Evolutionary conservation across 1,140 invertebrate species (phyloP).

Genomic region (Drosophila nigrodunni): DNA sequence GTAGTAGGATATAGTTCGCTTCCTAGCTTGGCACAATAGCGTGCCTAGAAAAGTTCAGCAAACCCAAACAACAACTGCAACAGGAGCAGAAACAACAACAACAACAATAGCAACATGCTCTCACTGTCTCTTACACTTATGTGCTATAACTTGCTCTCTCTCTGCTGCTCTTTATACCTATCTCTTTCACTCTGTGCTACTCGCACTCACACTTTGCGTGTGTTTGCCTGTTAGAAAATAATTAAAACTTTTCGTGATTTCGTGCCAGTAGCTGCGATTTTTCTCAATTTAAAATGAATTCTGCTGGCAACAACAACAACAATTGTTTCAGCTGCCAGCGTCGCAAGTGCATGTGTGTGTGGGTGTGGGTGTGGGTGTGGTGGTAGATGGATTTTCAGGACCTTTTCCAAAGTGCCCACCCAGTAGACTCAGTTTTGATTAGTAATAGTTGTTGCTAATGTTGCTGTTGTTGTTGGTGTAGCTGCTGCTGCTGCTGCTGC

Average conservation of each 20-base stretch:
- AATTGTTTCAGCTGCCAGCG: slow-evolving; percentile 8
- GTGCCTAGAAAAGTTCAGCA: slow-evolving; percentile 56
- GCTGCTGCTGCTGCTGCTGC: slow-evolving; percentile 17
- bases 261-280: slow-evolving; percentile 79
- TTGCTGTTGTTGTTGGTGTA: slow-evolving; percentile 13
- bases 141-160: not conserved
- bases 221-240: slow-evolving; percentile 81
- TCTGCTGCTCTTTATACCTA: not conserved
- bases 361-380: slow-evolving; percentile 34
- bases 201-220: slow-evolving; percentile 31
- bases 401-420: slow-evolving; percentile 43
- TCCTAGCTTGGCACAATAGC: slow-evolving; percentile 33
- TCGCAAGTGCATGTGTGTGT: slow-evolving; percentile 6
- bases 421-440: slow-evolving; percentile 58
- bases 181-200: not conserved
- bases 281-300: slow-evolving; percentile 83
- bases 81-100: not conserved
- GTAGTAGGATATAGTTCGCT: not conserved
- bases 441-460: slow-evolving; percentile 44
- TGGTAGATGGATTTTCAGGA: slow-evolving; percentile 3
- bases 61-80: slow-evolving; percentile 40
- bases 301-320: slow-evolving; percentile 52
- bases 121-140: slow-evolving; percentile 11
- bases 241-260: slow-evolving; percentile 83
- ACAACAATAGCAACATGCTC: not conserved